Conservation (phyloP, 2,888 invertebrate genomes). For the Ectemnius cavifrons region DNA sequence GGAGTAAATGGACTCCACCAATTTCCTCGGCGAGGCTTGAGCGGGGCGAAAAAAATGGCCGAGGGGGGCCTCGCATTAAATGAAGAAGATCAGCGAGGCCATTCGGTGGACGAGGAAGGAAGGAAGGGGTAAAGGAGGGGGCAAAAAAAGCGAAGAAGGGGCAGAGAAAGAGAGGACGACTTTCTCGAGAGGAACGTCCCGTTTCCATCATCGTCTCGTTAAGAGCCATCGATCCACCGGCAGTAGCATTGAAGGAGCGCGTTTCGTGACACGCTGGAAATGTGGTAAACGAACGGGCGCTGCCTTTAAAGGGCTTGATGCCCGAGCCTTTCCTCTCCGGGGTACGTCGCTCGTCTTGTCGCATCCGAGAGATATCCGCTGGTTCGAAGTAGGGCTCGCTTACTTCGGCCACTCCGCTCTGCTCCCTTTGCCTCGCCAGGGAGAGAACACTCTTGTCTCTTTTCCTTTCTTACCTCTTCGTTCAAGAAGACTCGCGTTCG, state of each 20-base stretch:
- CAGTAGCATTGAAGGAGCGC: slow-evolving; percentile 23
- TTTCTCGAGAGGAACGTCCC: slow-evolving; percentile 33
- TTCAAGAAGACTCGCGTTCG: no score
- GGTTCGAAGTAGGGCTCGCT: neutral
- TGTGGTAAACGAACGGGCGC: slow-evolving; percentile 60
- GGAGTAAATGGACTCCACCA: no score
- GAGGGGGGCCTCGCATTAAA: neutral
- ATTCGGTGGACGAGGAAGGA: neutral
- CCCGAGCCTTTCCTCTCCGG: slow-evolving; percentile 13
- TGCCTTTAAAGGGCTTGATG: slow-evolving; percentile 65
- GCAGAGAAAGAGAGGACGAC: slow-evolving; percentile 23
- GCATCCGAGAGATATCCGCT: slow-evolving; percentile 43
- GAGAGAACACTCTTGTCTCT: slow-evolving; percentile 14
- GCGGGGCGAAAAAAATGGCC: neutral
- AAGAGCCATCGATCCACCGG: slow-evolving; percentile 59
- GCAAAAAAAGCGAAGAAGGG: slow-evolving; percentile 40
- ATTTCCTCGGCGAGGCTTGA: no score
- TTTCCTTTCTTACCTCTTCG: no score
- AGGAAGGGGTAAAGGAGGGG: neutral
- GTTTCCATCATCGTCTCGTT: slow-evolving; percentile 68
- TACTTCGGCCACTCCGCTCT: neutral
- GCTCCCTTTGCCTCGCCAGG: slow-evolving; percentile 12
- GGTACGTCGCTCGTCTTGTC: slow-evolving; percentile 43
- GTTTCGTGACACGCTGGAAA: slow-evolving; percentile 55
- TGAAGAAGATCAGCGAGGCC: neutral